Evolutionary conservation across 2,113 vertebrate species (phyloP), one percentile per base, ranked within the genome.

Genomic region (Mesocricetus auratus): DNA sequence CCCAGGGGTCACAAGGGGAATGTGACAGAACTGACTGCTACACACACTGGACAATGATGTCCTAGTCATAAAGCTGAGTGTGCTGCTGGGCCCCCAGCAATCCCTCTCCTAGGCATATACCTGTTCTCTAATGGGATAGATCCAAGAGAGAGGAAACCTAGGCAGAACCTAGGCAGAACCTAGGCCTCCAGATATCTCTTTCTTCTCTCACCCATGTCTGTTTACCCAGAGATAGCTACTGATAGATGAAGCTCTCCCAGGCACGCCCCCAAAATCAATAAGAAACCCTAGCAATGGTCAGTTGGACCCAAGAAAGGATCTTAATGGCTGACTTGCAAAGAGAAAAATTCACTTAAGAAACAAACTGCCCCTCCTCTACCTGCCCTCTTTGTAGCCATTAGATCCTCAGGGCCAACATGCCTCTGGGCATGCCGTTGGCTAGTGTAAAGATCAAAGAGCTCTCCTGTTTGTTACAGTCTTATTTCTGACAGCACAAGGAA

Each of bases 291-390:
- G 31, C 56, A 68, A 87, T 60, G n/a, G 50, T 62, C 13, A 42
- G 19, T 31, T 36, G 36, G 16, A 47, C 2, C 19, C 66, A 66
- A 82, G 56, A 79, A 29, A 87, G 89, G 62, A 33, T 69, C 56
- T 58, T 53, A 66, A 73, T 33, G 71, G 89, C 29, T 56, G 79
- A 29, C 17, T 90, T 94, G 39, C 36, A 89, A 88, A 91, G 71
- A 92, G 60, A 94, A 90, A 50, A 77, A 86, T 66, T 95, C 77
- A 89, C 39, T 24, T 74, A 77, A 22, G 92, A 81, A 95, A 79
- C 26, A 90, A 93, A 79, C n/a, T 60, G 31, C 36, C 36, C 15
- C 16, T 85, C 21, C 31, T 39, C 39, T 79, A 19, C 15, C 3
- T 13, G 21, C 24, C 7, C 19, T 83, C 50, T 89, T 45, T 88